Percentiles rank a stretch among this genome's conserved stretches.
phyloP scores from a whole-genome alignment of 2,113 vertebrate genomes.

The Melospiza melodia region DNA sequence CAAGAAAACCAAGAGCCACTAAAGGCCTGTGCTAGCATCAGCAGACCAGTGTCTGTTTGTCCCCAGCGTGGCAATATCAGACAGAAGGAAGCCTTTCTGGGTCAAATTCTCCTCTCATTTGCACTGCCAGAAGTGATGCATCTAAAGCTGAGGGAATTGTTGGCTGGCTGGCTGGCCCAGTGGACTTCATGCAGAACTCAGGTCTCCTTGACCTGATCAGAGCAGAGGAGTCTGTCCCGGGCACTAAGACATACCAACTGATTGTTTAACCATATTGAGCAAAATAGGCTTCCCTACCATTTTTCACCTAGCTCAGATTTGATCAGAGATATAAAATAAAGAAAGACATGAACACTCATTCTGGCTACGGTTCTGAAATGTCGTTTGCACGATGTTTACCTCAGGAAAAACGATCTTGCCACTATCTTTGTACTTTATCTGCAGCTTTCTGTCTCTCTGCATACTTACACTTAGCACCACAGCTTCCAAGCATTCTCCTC shows the following conservation, averaged over 20 bases:
- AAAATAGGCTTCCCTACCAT: conserved; percentile 32
- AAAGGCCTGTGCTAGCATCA: not conserved
- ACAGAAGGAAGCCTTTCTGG: not conserved
- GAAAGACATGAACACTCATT: not conserved
- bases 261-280: conserved; percentile 48
- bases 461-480: not conserved
- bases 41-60: not conserved
- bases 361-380: not conserved
- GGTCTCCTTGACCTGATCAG: conserved; percentile 50
- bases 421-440: conserved; percentile 55
- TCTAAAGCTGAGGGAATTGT: conserved; percentile 30
- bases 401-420: not conserved
- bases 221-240: conserved; percentile 14
- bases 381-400: not conserved
- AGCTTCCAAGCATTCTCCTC: conserved; percentile 48
- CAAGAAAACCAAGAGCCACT: not conserved
- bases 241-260: not conserved
- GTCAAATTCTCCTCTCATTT: not conserved
- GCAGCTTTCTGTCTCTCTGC: not conserved
- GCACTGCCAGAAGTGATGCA: not conserved
- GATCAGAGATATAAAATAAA: conserved; percentile 29
- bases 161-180: not conserved
- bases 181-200: conserved; percentile 25
- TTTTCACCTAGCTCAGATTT: conserved; percentile 45
- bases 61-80: accelerated